phyloP scores from a whole-genome alignment of 2,113 vertebrate species.

The Blennius ocellaris region DNA sequence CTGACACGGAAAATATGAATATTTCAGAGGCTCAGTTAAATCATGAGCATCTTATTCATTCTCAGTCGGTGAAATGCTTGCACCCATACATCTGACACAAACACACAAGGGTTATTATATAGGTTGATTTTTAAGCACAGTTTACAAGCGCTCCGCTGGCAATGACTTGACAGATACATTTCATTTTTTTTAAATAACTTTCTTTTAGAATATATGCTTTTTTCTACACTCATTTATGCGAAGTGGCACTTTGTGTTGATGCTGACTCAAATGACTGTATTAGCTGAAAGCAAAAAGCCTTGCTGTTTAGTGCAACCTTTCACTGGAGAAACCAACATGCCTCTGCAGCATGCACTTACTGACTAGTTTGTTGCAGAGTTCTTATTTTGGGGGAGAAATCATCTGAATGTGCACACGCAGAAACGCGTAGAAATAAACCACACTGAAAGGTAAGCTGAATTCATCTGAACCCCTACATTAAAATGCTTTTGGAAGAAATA shows the following conservation, averaged over 20 bases:
- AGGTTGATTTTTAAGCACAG: background rate
- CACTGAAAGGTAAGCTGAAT: slow-evolving; percentile 18
- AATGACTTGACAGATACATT: background rate
- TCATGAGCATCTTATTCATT: slow-evolving; percentile 23
- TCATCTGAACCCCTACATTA: slow-evolving; percentile 35
- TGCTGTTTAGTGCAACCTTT: slow-evolving; percentile 10
- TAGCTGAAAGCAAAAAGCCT: slow-evolving; percentile 28
- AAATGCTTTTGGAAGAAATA: slow-evolving; percentile 20
- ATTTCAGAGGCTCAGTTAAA: slow-evolving; percentile 34
- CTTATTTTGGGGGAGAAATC: background rate
- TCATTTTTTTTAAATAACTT: background rate
- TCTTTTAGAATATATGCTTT: background rate
- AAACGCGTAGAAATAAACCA: slow-evolving; percentile 4
- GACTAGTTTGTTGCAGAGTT: slow-evolving; percentile 21
- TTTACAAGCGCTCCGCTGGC: background rate
- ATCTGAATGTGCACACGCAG: background rate
- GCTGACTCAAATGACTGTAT: slow-evolving; percentile 12
- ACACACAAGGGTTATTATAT: background rate
- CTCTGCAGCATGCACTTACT: slow-evolving; percentile 24
- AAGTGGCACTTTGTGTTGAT: slow-evolving; percentile 18
- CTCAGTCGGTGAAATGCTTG: background rate
- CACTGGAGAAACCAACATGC: slow-evolving; percentile 29
- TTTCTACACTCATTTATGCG: slow-evolving; percentile 10
- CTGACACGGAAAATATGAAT: slow-evolving; percentile 22
- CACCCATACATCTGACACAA: background rate